phyloP scores from a whole-genome alignment of 1,140 invertebrate species.

The Drosophila bipectinata region DNA sequence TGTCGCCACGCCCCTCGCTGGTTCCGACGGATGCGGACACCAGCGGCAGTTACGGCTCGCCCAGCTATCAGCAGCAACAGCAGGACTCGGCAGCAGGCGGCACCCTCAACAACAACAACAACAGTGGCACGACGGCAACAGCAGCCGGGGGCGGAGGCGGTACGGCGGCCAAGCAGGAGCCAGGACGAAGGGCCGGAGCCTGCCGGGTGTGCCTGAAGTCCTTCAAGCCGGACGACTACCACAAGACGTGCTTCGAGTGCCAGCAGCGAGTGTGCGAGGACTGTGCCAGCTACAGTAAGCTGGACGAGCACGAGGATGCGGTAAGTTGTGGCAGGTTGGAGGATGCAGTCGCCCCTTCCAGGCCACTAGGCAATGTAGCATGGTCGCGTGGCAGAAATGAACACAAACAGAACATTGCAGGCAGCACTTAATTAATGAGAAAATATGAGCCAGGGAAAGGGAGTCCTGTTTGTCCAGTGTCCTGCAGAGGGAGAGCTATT shows the following conservation, averaged over 20 bases:
- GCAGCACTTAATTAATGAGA: conserved; percentile 72
- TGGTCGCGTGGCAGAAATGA: conserved; percentile 52
- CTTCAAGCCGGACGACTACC: conserved; percentile 93
- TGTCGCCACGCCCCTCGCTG: conserved; percentile 87
- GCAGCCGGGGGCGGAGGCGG: conserved; percentile 11
- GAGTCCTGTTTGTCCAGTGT: not conserved
- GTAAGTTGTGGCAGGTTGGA: conserved; percentile 85
- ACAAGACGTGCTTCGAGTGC: conserved; percentile 93
- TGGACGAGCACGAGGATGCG: conserved; percentile 91
- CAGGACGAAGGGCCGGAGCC: conserved; percentile 89
- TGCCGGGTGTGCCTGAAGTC: conserved; percentile 94
- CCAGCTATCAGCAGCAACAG: conserved; percentile 81
- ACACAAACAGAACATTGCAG: conserved; percentile 34
- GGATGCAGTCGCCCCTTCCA: conserved; percentile 45
- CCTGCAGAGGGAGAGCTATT: not conserved
- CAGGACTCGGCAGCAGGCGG: conserved; percentile 64
- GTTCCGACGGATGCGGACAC: conserved; percentile 84
- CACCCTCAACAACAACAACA: conserved; percentile 79
- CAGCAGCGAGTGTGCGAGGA: conserved; percentile 95
- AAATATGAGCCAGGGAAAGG: conserved; percentile 11
- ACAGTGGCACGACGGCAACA: conserved; percentile 24
- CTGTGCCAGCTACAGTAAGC: conserved; percentile 94
- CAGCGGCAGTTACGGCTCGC: conserved; percentile 65
- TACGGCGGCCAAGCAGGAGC: conserved; percentile 87
- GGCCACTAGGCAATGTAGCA: conserved; percentile 62